Evolutionary conservation across 2,113 vertebrate species (phyloP), one percentile per base, ranked within the genome.

Genomic region (Platichthys flesus): DNA sequence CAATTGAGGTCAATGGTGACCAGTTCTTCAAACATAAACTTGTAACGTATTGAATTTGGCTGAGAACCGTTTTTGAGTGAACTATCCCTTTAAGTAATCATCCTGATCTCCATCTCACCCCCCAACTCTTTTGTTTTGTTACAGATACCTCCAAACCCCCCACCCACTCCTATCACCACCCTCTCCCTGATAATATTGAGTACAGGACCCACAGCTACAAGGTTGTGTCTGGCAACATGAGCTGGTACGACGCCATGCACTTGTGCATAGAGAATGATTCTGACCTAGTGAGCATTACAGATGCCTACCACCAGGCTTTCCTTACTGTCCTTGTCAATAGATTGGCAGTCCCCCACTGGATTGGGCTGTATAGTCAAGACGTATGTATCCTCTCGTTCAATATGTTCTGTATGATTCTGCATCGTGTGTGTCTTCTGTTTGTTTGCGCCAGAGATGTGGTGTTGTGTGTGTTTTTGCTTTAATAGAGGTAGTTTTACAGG

Each of bases 281-380:
- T 0, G 94, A 96, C 75, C 89, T 98, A 84, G 97, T 94, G 91
- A 97, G 96, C 94, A 90, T 99, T 63, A 91, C 95, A 71, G 94
- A 98, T 81, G 93, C 94, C 61, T 98, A 95, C 89, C 96, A 97
- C 63, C 98, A 99, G 85, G 95, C 97, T 56, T 99, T 99, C 93
- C 96, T 99, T 79, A 98, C 96, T 0, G 90, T 99, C 75, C 92
- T 98, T 31, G 86, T 97, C 86, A 97, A 93, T 69, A 95, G 93
- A 66, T 85, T 96, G 79, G 96, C 94, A 26, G 87, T 85, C 45
- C 83, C 85, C 18, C 96, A 96, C 92, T 99, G 97, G 97, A 99
- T 99, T 1, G 97, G 98, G 74, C 94, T 98, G 3, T 95, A 95
- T 78, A 96, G 95, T 45, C 66, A 93, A 20, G 89, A 97, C 31